Evolutionary conservation across 2,113 vertebrate species (phyloP).

Genomic region (Elephantulus edwardii): DNA sequence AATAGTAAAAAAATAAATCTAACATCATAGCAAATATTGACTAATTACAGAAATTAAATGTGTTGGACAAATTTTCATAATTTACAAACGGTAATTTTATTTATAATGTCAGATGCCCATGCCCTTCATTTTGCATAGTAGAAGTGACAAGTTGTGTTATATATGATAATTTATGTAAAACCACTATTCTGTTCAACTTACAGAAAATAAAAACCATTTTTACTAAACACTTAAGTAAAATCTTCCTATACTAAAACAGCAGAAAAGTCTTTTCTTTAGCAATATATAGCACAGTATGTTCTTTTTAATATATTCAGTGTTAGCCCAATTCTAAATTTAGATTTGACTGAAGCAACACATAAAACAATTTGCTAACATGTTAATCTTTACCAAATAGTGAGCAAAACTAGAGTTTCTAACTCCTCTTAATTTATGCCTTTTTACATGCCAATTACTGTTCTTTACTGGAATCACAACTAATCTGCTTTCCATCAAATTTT

Average conservation of each 20-base stretch:
- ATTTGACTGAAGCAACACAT: constrained; percentile 74
- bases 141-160: constrained; percentile 70
- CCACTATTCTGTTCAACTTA: constrained; percentile 77
- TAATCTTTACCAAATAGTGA: constrained; percentile 74
- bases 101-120: constrained; percentile 62
- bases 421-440: constrained; percentile 63
- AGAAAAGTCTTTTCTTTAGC: constrained; percentile 63
- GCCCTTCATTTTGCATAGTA: constrained; percentile 65
- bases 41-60: constrained; percentile 70
- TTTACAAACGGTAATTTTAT: constrained; percentile 65
- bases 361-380: constrained; percentile 74
- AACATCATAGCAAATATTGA: constrained; percentile 62
- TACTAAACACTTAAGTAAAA: constrained; percentile 70
- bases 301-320: constrained; percentile 67
- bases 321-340: constrained; percentile 71
- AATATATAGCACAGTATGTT: constrained; percentile 66
- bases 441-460: constrained; percentile 78
- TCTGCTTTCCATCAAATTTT: constrained; percentile 78
- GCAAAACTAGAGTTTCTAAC: constrained; percentile 69
- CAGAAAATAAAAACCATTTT: constrained; percentile 61
- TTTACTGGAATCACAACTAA: constrained; percentile 83
- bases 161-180: constrained; percentile 77
- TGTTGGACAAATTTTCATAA: constrained; percentile 65
- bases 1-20: constrained; percentile 53
- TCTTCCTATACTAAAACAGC: constrained; percentile 59